These are phyloP conservation scores for Aldabrachelys gigantea DNA, from an alignment of 2,113 vertebrate genomes.

Conservation along the genomic window DNA sequence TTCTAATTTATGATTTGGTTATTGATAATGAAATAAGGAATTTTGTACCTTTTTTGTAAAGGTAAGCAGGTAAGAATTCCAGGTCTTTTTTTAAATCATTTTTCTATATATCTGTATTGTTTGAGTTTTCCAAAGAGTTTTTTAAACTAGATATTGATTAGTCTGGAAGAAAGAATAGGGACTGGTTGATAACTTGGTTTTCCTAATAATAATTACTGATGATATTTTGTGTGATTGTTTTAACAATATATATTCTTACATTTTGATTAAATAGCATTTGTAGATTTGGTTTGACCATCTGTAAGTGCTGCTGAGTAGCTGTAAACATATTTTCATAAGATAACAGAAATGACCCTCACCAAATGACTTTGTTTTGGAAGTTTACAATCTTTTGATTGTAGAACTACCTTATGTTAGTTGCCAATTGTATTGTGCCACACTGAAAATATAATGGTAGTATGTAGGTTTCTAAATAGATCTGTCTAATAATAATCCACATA, in stretches of 20 bases:
- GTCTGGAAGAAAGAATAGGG: background rate
- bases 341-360: background rate
- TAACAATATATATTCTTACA: background rate
- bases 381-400: constrained; percentile 11
- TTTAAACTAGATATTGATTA: background rate
- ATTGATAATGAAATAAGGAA: background rate
- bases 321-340: background rate
- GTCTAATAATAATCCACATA: background rate
- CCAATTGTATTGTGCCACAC: background rate
- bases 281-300: background rate
- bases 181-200: background rate
- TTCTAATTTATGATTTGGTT: background rate
- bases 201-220: constrained; percentile 1
- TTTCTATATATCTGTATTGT: background rate
- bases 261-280: constrained; percentile 1
- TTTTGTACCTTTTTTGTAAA: background rate
- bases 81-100: background rate
- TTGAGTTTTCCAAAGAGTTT: background rate
- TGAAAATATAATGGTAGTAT: constrained; percentile 22
- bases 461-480: background rate
- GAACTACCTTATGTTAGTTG: constrained; percentile 38
- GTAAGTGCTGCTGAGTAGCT: constrained; percentile 4
- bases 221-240: constrained; percentile 11
- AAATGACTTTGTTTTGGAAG: background rate
- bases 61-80: background rate